A percentile compares a stretch with the other conserved stretches of the same genome.
These are phyloP conservation scores for Physeter macrocephalus DNA, from an alignment of 2,113 vertebrate species.

Conservation along the genomic window DNA sequence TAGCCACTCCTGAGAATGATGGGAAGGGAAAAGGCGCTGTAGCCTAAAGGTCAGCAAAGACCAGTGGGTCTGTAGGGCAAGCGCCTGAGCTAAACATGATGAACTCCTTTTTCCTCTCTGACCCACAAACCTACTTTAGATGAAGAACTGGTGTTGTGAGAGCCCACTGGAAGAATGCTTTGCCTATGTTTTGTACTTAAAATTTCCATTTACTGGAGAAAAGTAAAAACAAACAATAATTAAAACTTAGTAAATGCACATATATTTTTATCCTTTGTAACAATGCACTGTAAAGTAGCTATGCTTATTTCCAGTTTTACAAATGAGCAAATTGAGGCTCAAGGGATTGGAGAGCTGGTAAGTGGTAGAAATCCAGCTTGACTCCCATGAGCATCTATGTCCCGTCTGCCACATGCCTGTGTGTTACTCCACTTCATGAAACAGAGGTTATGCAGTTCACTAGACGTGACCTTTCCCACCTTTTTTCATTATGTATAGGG, in stretches of 20 bases:
- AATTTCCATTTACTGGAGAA: background rate
- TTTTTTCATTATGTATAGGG: background rate
- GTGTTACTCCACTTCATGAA: background rate
- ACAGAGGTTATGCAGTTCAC: background rate
- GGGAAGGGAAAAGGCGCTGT: too few species aligned
- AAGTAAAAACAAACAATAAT: background rate
- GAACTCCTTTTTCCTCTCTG: background rate
- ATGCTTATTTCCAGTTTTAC: background rate
- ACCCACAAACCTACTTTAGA: background rate
- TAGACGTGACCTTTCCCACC: background rate
- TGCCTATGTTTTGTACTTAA: background rate
- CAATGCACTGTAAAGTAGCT: background rate
- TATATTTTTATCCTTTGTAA: background rate
- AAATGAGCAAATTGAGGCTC: background rate
- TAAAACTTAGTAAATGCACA: background rate
- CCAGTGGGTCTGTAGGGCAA: background rate
- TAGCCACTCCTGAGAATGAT: background rate
- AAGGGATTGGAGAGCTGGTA: background rate
- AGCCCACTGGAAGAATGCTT: background rate
- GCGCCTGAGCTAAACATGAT: background rate
- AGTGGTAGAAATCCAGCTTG: too few species aligned
- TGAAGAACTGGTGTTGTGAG: background rate
- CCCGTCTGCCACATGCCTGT: rapidly evolving
- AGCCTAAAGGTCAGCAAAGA: background rate
- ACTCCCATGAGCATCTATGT: rapidly evolving